A percentile compares a stretch with the other conserved stretches of the same genome.
phyloP scores from a whole-genome alignment of 1,140 invertebrate genomes.

The Neotoxoptera formosana region DNA sequence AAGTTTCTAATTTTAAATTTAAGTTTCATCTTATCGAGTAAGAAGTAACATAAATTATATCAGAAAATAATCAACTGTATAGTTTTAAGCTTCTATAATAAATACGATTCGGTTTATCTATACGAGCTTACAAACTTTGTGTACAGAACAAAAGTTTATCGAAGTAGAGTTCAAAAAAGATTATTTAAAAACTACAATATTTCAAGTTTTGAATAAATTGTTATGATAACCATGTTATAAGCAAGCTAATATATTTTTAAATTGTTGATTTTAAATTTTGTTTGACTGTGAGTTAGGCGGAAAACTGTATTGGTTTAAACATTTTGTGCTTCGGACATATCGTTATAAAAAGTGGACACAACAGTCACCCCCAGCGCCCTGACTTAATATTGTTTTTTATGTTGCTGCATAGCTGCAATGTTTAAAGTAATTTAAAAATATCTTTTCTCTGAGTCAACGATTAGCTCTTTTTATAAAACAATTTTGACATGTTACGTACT shows the following conservation, averaged over 20 bases:
- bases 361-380: too few relatives aligned
- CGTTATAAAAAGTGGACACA: background rate
- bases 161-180: background rate
- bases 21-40: background rate
- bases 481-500: background rate
- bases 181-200: conserved; percentile 24
- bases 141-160: conserved; percentile 10
- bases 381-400: background rate
- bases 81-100: conserved; percentile 30
- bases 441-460: background rate
- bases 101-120: conserved; percentile 28
- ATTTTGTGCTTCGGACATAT: background rate
- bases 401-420: background rate
- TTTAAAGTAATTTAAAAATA: background rate
- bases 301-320: background rate
- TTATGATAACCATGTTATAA: background rate
- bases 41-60: conserved; percentile 16
- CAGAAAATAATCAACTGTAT: conserved; percentile 18
- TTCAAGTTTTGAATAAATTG: background rate
- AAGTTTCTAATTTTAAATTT: conserved; percentile 1
- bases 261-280: background rate
- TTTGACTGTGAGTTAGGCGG: background rate
- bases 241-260: background rate
- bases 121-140: background rate
- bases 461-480: background rate